Conservation (phyloP, 2,888 invertebrate genomes). For the Panopea generosa region DNA sequence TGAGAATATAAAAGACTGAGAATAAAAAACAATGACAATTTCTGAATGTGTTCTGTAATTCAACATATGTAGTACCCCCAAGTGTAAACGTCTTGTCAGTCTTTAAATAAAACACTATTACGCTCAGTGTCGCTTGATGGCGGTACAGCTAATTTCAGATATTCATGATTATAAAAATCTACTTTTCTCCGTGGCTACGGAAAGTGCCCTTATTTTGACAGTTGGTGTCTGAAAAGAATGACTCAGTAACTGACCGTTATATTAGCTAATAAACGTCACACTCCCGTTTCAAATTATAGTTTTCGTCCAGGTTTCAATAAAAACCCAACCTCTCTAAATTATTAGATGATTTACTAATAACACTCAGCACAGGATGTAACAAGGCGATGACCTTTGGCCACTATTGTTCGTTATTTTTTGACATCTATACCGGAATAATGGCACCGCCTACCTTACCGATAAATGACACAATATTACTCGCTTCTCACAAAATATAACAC, state of each 20-base stretch:
- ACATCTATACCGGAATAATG: conserved; percentile 35
- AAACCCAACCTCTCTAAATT: conserved; percentile 8
- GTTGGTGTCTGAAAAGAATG: conserved; percentile 1
- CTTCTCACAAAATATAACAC: conserved; percentile 3
- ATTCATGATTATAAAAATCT: no score
- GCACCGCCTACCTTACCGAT: neutral
- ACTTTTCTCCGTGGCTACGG: no score
- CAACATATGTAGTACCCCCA: no score
- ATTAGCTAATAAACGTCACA: conserved; percentile 43
- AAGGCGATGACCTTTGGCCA: conserved; percentile 48
- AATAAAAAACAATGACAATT: no score
- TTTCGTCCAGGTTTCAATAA: conserved; percentile 11
- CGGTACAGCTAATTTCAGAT: no score
- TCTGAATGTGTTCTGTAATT: no score
- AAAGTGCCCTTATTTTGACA: conserved; percentile 9
- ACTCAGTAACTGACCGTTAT: conserved; percentile 42
- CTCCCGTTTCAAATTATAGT: conserved; percentile 54
- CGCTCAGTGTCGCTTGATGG: no score
- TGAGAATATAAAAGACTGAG: no score
- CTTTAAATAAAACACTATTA: no score
- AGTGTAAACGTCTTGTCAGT: no score
- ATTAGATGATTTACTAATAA: conserved; percentile 41
- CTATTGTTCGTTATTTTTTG: conserved; percentile 42
- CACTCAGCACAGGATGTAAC: conserved; percentile 32
- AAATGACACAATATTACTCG: conserved; percentile 7